Evolutionary conservation across 2,113 vertebrate genomes (phyloP), one percentile per base, ranked within the genome.

Genomic region (Limanda limanda): DNA sequence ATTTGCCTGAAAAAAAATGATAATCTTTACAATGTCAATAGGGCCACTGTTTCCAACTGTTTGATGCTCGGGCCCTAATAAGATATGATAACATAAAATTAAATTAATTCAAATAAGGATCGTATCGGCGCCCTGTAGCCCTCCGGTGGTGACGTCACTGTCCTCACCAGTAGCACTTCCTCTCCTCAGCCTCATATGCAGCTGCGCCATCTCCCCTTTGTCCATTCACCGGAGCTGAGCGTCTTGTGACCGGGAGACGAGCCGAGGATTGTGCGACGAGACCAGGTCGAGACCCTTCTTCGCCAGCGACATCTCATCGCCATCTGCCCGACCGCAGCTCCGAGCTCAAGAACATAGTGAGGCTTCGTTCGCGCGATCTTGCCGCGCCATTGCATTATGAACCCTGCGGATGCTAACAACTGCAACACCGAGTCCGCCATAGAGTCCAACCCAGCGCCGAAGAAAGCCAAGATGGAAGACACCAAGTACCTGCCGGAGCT

Each of bases 401-500:
- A 31, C 17, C 11, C 61, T 12, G 20, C 51, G 35, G 73, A 24
- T 58, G 81, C 57, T 74, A 54, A 35, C 2, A 74, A 45, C 25
- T 68, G 15, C 76, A 51, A 1, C 2, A 2, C 45, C 1, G 79
- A 86, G 54, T 54, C 89, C 51, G 71, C 64, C 42, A 4, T 84
- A 57, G 80, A 74, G 21, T 62, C 79, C 0, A 89, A n/a, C 62
- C 74, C 65, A 1, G 70, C 64, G 9, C 65, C 78, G 51, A 86
- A 86, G 66, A 90, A 91, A 74, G 75, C 31, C 75, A 97, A 96
- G 90, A 96, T 97, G 96, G 97, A 98, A 94, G 97, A 98, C 89
- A 95, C 95, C 25, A 98, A 98, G 68, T 99, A 99, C 59, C 92
- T 99, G 55, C 97, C 98, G 2, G 97, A 99, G 93, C 95, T 99